A percentile compares a stretch with the other conserved stretches of the same genome.
Conservation (phyloP, 2,113 vertebrate genomes). For the Aptenodytes forsteri region DNA sequence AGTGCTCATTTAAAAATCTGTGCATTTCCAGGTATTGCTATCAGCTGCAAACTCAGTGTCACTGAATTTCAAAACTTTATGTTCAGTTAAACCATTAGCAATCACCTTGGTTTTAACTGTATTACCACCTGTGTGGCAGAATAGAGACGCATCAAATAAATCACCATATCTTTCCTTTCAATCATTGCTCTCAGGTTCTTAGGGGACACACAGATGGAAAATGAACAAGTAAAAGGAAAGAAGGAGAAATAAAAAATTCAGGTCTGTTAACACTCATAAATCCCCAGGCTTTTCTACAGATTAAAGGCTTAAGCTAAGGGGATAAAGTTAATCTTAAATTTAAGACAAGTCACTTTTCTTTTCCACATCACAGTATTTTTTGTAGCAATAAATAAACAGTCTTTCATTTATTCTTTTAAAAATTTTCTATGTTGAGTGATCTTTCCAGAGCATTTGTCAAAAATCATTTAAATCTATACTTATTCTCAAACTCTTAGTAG, state of each 20-base stretch:
- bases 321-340: constrained; percentile 63
- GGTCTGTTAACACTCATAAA: constrained; percentile 58
- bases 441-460: not conserved
- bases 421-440: not conserved
- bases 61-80: not conserved
- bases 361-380: constrained; percentile 24
- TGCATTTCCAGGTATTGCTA: not conserved
- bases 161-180: constrained; percentile 36
- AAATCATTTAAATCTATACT: not conserved
- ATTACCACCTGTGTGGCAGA: not conserved
- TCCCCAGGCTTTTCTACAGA: constrained; percentile 63
- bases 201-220: constrained; percentile 31
- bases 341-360: constrained; percentile 57
- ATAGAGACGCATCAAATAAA: constrained; percentile 45
- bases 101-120: constrained; percentile 5
- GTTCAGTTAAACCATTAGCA: not conserved
- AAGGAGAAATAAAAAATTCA: constrained; percentile 56
- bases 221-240: constrained; percentile 36
- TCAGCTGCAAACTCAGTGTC: not conserved
- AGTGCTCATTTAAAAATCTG: not conserved
- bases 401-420: not conserved
- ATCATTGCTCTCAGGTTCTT: constrained; percentile 24
- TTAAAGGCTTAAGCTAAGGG: constrained; percentile 59
- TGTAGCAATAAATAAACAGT: constrained; percentile 24
- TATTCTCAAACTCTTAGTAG: not conserved